Evolutionary conservation across 2,888 invertebrate genomes (phyloP), one percentile per base, ranked within the genome.

Genomic region (Calliphora vomitoria): DNA sequence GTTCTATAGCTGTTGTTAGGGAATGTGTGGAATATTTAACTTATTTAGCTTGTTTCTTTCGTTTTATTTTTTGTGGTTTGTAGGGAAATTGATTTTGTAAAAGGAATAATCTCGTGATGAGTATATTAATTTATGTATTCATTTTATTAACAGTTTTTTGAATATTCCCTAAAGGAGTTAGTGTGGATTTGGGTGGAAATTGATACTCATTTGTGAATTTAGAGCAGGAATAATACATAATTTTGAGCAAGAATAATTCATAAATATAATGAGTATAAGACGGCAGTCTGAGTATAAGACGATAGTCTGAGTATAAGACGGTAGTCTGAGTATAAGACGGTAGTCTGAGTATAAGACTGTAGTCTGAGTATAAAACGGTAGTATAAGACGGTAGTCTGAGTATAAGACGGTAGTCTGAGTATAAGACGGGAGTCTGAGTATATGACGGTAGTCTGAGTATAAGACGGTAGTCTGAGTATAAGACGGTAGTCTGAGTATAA

Each of bases 1-100:
- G 55, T 47, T 18, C 18, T 62, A 18, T 47, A 11, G n/a, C 8
- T 50, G 50, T 78, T 68, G 25, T 20, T 58, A 31, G 5, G 66
- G 13, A 80, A 44, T 79, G 72, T 75, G 60, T 55, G 69, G 75
- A 62, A 76, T 71, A 60, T 79, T 79, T 69, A 72, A 81, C 62
- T 85, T 75, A 79, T 55, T 58, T 81, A 53, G 44, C 5, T 35
- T 53, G 18, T 13, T 31, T 8, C 47, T 69, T 69, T 47, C 31
- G 69, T 60, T 68, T 74, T 53, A 53, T 44, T n/a, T 81, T 76
- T 60, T 72, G 53, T 74, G 74, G 74, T 50, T 58, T 44, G 75
- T 53, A 62, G 82, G 81, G 82, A 82, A 82, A 82, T 82, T 69
- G 75, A 76, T 62, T 76, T 69, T 69, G 50, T n/a, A 18, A 8